A percentile compares a stretch with the other conserved stretches of the same genome.
Evolutionary conservation across 2,113 vertebrate species (phyloP).

Genomic region (Reinhardtius hippoglossoides): DNA sequence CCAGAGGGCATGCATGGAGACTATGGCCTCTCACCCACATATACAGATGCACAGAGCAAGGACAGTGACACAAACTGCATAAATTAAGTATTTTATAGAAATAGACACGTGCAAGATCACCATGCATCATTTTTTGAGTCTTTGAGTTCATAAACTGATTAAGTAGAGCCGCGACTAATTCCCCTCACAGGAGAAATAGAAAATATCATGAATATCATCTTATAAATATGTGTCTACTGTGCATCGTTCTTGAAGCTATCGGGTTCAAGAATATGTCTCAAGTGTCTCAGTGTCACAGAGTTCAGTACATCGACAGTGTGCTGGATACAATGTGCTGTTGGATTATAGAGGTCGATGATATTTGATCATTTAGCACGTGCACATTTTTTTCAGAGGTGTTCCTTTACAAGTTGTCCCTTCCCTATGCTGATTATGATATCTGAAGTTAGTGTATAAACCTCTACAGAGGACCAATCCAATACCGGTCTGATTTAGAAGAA

Average conservation of each 20-base stretch:
- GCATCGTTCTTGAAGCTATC: neutral
- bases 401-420: too few relatives aligned
- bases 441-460: too few relatives aligned
- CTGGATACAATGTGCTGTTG: neutral
- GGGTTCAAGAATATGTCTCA: neutral
- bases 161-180: too few relatives aligned
- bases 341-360: neutral
- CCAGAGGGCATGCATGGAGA: slow-evolving; percentile 61
- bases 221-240: too few relatives aligned
- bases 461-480: too few relatives aligned
- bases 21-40: slow-evolving; percentile 18
- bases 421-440: too few relatives aligned
- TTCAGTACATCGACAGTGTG: neutral
- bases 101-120: neutral
- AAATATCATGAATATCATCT: too few relatives aligned
- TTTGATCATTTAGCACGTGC: neutral
- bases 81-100: too few relatives aligned
- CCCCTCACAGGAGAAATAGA: too few relatives aligned
- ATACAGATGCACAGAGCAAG: slow-evolving; percentile 11
- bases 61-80: slow-evolving; percentile 33
- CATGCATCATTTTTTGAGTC: neutral
- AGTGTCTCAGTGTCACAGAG: neutral
- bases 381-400: too few relatives aligned
- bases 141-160: too few relatives aligned
- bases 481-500: too few relatives aligned